phyloP scores from a whole-genome alignment of 2,113 vertebrate species.

The Benitochromis conjunctus region DNA sequence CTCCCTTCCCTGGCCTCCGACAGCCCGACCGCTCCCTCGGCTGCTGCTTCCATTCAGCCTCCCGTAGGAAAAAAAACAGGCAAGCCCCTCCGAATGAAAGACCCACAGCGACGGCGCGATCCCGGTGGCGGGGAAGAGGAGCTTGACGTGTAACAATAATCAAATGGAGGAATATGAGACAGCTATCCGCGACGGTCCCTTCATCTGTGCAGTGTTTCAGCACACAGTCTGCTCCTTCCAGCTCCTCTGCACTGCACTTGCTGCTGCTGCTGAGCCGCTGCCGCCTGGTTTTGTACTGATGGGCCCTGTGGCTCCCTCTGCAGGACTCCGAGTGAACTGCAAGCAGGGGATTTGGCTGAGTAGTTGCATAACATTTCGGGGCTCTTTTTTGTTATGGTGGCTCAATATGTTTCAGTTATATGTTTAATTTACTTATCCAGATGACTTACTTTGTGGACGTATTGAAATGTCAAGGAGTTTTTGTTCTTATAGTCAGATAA shows the following conservation, averaged over 20 bases:
- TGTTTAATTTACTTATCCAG: not conserved
- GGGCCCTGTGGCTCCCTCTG: slow-evolving; percentile 16
- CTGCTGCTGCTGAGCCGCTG: not conserved
- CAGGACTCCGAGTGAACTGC: not conserved
- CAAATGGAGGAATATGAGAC: not conserved
- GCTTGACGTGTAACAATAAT: not conserved
- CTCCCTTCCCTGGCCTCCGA: slow-evolving; percentile 75
- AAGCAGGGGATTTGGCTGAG: not conserved
- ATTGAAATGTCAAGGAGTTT: not conserved
- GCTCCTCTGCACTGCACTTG: slow-evolving; percentile 33
- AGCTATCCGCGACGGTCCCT: slow-evolving; percentile 27
- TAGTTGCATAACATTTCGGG: not conserved
- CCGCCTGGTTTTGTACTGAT: not conserved
- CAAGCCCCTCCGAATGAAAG: slow-evolving; percentile 32
- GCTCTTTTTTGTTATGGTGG: not conserved
- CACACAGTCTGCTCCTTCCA: not conserved
- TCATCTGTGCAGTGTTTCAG: slow-evolving; percentile 60
- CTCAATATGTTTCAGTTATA: not conserved
- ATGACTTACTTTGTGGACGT: not conserved
- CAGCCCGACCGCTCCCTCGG: slow-evolving; percentile 75
- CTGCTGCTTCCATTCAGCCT: slow-evolving; percentile 76
- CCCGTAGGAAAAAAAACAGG: slow-evolving; percentile 47
- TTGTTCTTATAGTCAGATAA: not conserved
- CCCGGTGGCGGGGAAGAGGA: not conserved
- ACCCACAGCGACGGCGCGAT: slow-evolving; percentile 21